Percentiles rank a stretch among this genome's conserved stretches.
Evolutionary conservation across 92 coral and sea anemone genomes (phyloP).

Genomic region (Porites divaricata): DNA sequence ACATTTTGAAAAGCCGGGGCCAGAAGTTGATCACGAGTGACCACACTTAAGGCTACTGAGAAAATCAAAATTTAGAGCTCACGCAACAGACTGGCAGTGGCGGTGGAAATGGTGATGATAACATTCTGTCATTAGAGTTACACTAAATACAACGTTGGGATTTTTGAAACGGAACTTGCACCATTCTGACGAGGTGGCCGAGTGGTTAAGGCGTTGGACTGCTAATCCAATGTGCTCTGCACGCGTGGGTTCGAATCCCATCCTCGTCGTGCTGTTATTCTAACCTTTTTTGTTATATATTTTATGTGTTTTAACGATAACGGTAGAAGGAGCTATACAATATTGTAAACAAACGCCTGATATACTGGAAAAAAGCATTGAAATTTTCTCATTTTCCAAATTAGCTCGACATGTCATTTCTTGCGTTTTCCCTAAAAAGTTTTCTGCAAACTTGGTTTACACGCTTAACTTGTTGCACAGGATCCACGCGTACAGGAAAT

Average conservation of each 20-base stretch:
- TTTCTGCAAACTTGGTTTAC: background rate
- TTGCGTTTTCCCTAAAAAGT: background rate
- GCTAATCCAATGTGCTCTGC: constrained; percentile 99
- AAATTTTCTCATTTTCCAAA: too few species aligned
- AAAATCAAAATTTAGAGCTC: too few species aligned
- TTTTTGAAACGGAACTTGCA: too few species aligned
- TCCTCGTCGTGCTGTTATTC: constrained; percentile 76
- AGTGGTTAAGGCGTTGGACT: constrained; percentile 99
- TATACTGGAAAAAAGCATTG: too few species aligned
- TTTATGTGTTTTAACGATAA: background rate
- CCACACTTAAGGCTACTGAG: too few species aligned
- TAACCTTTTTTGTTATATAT: background rate
- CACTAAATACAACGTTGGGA: too few species aligned
- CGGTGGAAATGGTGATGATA: too few species aligned
- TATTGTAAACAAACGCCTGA: background rate
- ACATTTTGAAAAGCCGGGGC: too few species aligned
- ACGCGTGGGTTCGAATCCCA: constrained; percentile 99
- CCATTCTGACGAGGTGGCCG: constrained; percentile 94
- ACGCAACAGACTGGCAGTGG: too few species aligned
- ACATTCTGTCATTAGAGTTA: too few species aligned
- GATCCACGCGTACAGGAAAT: constrained; percentile 73
- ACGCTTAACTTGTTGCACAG: constrained; percentile 28
- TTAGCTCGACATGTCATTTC: background rate
- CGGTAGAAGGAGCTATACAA: background rate
- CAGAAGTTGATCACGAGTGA: too few species aligned